phyloP scores from a whole-genome alignment of 2,113 vertebrate species.

The Gallinago jamesoni region DNA sequence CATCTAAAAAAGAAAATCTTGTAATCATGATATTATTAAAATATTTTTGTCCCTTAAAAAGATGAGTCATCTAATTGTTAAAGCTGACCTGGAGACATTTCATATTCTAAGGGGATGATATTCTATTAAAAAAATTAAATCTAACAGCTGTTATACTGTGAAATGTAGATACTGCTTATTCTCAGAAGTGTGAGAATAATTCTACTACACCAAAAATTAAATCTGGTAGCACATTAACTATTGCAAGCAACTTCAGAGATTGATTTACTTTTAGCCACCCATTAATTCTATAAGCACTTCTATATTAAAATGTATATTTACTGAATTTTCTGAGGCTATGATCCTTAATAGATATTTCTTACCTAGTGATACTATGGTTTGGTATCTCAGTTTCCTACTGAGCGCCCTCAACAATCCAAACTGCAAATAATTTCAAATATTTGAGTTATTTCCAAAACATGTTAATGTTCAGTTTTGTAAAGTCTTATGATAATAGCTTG shows the following conservation, averaged over 20 bases:
- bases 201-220: background rate
- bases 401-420: background rate
- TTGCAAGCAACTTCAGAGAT: background rate
- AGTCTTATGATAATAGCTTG: background rate
- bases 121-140: background rate
- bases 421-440: background rate
- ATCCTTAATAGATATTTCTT: background rate
- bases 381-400: background rate
- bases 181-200: background rate
- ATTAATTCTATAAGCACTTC: background rate
- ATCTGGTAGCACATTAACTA: background rate
- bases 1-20: background rate
- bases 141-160: background rate
- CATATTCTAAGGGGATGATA: background rate
- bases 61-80: conserved; percentile 20
- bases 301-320: background rate
- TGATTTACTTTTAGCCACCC: background rate
- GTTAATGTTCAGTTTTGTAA: background rate
- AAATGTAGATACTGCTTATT: background rate
- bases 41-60: background rate
- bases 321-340: background rate
- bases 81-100: background rate
- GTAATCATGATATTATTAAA: background rate
- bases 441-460: background rate
- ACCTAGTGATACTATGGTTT: background rate